Evolutionary conservation across 2,113 vertebrate genomes (phyloP), one percentile per base, ranked within the genome.

Genomic region (Nerophis ophidion): DNA sequence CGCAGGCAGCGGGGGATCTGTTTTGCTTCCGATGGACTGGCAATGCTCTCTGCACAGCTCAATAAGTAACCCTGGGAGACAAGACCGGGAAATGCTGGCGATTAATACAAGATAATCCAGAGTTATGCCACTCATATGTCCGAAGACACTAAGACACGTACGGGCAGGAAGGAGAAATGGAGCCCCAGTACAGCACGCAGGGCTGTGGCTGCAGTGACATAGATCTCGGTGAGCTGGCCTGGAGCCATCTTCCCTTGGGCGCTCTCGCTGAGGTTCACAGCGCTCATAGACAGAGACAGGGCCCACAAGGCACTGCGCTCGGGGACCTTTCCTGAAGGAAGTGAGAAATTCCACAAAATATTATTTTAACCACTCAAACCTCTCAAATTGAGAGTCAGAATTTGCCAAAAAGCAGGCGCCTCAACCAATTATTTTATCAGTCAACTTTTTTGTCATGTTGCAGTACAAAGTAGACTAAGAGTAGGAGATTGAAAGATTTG

Each of bases 221-320:
- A 96, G 76, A 99, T 96, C 89, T 97, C 92, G 15, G 92, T 89
- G 61, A 95, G 89, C 4, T 91, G 92, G 58, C 90, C 87, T 0
- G 92, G 86, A 0, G 92, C 84, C 88, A 98, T 94, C 80, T 97
- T 98, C 63, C 92, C 90, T 74, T 92, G 91, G 0, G 97, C 96
- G 0, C 95, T 96, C 61, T 98, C 93, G 0, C 94, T 93, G 67
- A 98, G 92, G 82, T 98, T 99, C 66, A 98, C 93, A 0, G 95
- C 95, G 2, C 92, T 98, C 60, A 99, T 68, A 15, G 95, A 94
- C 86, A 98, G 89, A 72, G 94, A 95, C 48, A 98, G 72, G 8
- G 92, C 92, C 0, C 93, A 95, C 65, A 92, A 87, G 60, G 91
- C 85, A 7, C 92, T 93, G 52, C 89, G 92, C 50, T 91, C 91